Base-by-base conservation (phyloP, 2,888 invertebrate species). In the Sarcophaga variegata region DNA sequence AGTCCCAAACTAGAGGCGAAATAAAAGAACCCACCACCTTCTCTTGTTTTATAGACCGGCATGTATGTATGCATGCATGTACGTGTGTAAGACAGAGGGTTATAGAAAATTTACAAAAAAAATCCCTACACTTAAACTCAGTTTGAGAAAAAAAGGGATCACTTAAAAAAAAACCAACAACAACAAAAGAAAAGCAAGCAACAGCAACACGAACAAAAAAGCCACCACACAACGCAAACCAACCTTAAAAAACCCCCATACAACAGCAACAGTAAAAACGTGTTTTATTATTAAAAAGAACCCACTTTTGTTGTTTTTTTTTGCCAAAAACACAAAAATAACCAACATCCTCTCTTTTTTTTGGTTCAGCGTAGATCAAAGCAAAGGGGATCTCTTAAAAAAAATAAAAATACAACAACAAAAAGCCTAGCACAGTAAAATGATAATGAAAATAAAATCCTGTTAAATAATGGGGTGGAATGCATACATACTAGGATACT, bases 241-340 rank as follows among this genome's bases (percentile, higher is more conserved):
- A 88, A 88, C 87, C 85, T 83, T 85, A 88, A 85, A 87, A 85
- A 82, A 85, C 85, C 85, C 85, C 85, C 83, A 85, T 80, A 37
- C 8, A 37, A 54, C 12, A 54, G 2, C 12, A 14, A 12, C 37
- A 60, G 27, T 79, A 75, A 69, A 84, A 88, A 83, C 85, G 80
- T 88, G 87, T 83, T 88, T 87, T 85, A 85, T 80, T 87, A 84
- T 79, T 88, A 83, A 85, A 88, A 83, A 88, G 87, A 87, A 87
- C 84, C 87, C 84, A 87, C 87, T 87, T 79, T 82, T 85, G 63
- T 86, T 80, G 62, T 60, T 74, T 63, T 49, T 83, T 83, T 74
- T 27, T 60, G 54, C 59, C 25, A 10, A 67, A 25, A 47, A 27
- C 25, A 22, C 6, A 64, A 64, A 49, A 54, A 37, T 37, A 37